A percentile compares a stretch with the other conserved stretches of the same genome.
Evolutionary conservation across 2,113 vertebrate species (phyloP).

Genomic region (Hemiscyllium ocellatum): DNA sequence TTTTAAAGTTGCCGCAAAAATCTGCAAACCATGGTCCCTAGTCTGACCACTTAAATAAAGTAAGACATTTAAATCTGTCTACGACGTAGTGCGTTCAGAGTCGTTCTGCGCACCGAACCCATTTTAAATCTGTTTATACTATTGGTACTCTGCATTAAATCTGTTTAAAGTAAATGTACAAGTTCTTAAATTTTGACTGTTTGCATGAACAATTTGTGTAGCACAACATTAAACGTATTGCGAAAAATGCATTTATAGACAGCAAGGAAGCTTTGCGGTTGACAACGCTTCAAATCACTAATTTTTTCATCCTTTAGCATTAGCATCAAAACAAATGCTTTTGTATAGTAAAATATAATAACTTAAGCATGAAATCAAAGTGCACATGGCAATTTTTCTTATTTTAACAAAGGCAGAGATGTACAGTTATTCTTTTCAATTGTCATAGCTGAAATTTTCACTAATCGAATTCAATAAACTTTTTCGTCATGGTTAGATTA

Average conservation of each 20-base stretch:
- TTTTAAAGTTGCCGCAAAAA: neutral
- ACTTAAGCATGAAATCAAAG: neutral
- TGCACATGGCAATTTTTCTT: neutral
- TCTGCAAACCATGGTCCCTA: neutral
- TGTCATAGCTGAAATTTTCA: neutral
- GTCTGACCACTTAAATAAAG: neutral
- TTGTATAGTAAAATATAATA: neutral
- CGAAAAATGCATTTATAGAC: neutral
- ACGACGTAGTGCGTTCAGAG: neutral
- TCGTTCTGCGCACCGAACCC: neutral
- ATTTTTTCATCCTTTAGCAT: too few relatives aligned
- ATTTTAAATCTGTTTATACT: neutral
- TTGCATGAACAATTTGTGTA: neutral
- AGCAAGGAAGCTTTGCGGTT: neutral
- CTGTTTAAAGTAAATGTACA: neutral
- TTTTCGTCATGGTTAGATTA: neutral
- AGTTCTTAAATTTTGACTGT: neutral
- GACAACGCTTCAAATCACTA: neutral
- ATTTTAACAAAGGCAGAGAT: neutral
- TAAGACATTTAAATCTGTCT: conserved; percentile 10
- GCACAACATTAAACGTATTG: neutral
- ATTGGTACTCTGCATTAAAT: neutral
- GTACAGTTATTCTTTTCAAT: neutral
- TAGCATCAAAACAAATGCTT: too few relatives aligned
- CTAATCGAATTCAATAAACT: neutral